Evolutionary conservation across 2,113 vertebrate species (phyloP), one percentile per base, ranked within the genome.

Genomic region (Stigmatopora nigra): DNA sequence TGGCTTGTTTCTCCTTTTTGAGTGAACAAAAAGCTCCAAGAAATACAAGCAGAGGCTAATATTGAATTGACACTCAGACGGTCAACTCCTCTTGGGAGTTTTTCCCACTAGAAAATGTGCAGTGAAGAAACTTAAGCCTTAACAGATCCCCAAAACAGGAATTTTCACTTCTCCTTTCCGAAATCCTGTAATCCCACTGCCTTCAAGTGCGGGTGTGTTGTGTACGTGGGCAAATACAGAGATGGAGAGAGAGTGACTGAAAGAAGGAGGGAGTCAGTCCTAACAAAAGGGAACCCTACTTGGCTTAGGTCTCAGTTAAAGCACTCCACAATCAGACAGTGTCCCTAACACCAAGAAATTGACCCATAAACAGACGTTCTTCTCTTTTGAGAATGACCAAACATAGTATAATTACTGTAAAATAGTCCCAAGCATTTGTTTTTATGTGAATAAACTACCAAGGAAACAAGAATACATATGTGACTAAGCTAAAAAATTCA

Each of bases 131-230:
- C 76, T 81, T 85, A 82, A 88, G 77, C 84, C 83, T 62, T 61
- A 55, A 63, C 70, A 76, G 60, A 81, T 79, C 81, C 84, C 73
- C 78, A 71, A 81, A 80, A 72, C 86, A 86, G 83, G 88, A 87
- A 88, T 89, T 85, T 87, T 90, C 82, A 87, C 84, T 87, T 88
- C 84, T 88, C 41, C 68, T 76, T 75, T 77, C 73, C 75, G 77
- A 85, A 90, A 91, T 89, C 89, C 86, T 14, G 57, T 78, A 79
- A 78, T 81, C 84, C 66, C 71, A 68, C 61, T 71, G 65, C 71
- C 73, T 81, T 81, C 69, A 17, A 35, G 31, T 46, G 63, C 73
- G 75, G 64, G 65, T 31, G 61, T 38, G 20, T 61, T 80, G 68
- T 69, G 64, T 55, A 67, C 57, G 74, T 77, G 67, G 53, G 56